A percentile compares a stretch with the other conserved stretches of the same genome.
Evolutionary conservation across 2,113 vertebrate genomes (phyloP).

Genomic region (Lutjanus erythropterus): DNA sequence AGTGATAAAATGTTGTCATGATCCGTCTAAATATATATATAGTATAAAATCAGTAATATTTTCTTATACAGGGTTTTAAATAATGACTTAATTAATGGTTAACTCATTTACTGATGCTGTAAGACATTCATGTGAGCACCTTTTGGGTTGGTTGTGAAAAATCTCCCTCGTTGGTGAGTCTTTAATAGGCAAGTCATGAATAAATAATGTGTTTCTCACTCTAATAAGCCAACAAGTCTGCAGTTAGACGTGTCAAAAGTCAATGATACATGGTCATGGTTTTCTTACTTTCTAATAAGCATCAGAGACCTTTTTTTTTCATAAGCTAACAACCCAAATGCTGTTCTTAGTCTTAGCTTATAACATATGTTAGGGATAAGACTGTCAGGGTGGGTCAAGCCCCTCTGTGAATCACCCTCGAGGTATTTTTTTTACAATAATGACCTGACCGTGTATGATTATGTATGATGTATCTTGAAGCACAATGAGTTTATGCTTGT

Average conservation of each 20-base stretch:
- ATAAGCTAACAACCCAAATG: not conserved
- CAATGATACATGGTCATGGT: not conserved
- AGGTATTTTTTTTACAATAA: no score
- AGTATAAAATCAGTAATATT: not conserved
- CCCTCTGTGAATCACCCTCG: no score
- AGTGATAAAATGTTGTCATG: slow-evolving; percentile 24
- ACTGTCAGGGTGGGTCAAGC: no score
- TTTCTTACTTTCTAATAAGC: not conserved
- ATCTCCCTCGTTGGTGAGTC: no score
- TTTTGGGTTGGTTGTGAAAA: slow-evolving; percentile 4
- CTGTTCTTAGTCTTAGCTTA: not conserved
- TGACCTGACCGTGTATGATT: no score
- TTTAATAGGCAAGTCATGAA: not conserved
- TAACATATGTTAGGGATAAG: no score
- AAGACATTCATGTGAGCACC: not conserved
- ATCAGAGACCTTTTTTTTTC: not conserved
- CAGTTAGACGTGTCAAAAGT: not conserved
- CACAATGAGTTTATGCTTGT: no score
- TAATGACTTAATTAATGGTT: not conserved
- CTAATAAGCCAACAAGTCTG: not conserved
- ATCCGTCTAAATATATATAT: not conserved
- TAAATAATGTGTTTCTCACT: not conserved
- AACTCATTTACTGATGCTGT: no score
- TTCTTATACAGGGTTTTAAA: not conserved
- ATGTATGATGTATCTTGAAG: no score